A percentile compares a stretch with the other conserved stretches of the same genome.
Conservation (phyloP, 2,113 vertebrate species). For the human region GRCh38 chr6:23168501-23169000, state of each 20-base stretch:
- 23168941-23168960: neutral
- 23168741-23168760: neutral
- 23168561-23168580: no score
- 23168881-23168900: neutral
- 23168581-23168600: no score
- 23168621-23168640: no score
- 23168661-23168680: no score
- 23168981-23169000: neutral
- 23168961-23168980: neutral
- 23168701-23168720: neutral
- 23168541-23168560: rapidly evolving
- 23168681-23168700: neutral
- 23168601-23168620: no score
- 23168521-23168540: no score
- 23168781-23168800: neutral
- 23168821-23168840: neutral
- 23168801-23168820: neutral
- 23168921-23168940: neutral
- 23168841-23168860: neutral
- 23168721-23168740: neutral
- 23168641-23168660: no score
- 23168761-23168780: neutral
- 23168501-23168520: no score
- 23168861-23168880: neutral
- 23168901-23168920: neutral